These are phyloP conservation scores for Phoenicopterus ruber DNA, from an alignment of 2,113 vertebrate species.

Conservation along the genomic window DNA sequence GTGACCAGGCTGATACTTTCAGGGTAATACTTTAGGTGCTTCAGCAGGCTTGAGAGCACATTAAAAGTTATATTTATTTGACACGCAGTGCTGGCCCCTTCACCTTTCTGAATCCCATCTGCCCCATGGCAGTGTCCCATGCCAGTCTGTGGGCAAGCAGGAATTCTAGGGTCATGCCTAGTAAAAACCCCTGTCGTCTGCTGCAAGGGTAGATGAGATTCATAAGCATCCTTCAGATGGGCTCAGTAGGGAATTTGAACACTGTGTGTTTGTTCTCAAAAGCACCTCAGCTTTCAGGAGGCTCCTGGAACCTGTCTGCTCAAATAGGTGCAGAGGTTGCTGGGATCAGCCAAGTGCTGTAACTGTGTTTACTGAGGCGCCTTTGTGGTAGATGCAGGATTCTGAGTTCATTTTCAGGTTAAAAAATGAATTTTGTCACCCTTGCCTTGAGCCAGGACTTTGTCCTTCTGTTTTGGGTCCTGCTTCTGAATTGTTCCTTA, in stretches of 20 bases:
- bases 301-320: not conserved
- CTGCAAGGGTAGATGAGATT: not conserved
- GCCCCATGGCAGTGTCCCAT: not conserved
- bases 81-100: not conserved
- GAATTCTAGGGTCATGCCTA: not conserved
- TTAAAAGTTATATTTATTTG: not conserved
- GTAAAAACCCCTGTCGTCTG: not conserved
- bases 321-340: not conserved
- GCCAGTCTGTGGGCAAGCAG: not conserved
- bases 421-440: not conserved
- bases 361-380: not conserved
- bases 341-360: accelerated
- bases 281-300: not conserved
- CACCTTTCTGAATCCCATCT: not conserved
- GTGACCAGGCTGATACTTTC: not conserved
- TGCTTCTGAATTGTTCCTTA: not conserved
- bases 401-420: not conserved
- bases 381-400: not conserved
- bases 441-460: not conserved
- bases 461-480: not conserved
- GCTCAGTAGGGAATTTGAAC: not conserved
- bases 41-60: not conserved
- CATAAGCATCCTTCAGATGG: not conserved
- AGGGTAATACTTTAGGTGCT: not conserved
- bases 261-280: not conserved